A percentile compares a stretch with the other conserved stretches of the same genome.
These are phyloP conservation scores for Syngnathus rostellatus DNA, from an alignment of 2,797 vertebrate genomes.

Conservation along the genomic window DNA sequence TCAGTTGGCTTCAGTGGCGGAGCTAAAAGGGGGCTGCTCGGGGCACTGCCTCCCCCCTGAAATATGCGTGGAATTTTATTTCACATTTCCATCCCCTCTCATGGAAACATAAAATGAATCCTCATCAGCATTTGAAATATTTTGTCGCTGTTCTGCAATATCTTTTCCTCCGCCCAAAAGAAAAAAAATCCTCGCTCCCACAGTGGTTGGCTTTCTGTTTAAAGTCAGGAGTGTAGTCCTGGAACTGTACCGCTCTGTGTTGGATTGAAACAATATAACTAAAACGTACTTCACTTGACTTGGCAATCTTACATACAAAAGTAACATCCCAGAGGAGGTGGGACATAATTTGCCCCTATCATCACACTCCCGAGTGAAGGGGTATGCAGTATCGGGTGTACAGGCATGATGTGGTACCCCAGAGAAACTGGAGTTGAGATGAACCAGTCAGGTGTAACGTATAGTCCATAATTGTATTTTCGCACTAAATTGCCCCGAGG, in stretches of 20 bases:
- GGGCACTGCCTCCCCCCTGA: too few relatives aligned
- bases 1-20: too few relatives aligned
- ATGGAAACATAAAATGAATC: too few relatives aligned
- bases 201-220: neutral
- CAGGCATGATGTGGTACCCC: slow-evolving; percentile 29
- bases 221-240: neutral
- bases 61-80: too few relatives aligned
- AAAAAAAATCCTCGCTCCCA: neutral
- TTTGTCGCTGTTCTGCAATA: too few relatives aligned
- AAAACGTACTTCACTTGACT: neutral
- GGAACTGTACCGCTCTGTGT: neutral
- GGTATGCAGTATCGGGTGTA: slow-evolving; percentile 13
- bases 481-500: slow-evolving; percentile 69
- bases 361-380: slow-evolving; percentile 10
- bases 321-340: neutral
- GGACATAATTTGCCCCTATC: neutral
- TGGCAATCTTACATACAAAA: neutral
- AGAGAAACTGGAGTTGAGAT: slow-evolving; percentile 46
- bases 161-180: too few relatives aligned
- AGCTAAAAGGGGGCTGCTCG: too few relatives aligned
- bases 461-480: slow-evolving; percentile 71
- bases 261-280: neutral
- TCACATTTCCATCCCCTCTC: too few relatives aligned
- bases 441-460: slow-evolving; percentile 66
- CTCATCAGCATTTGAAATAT: too few relatives aligned